Conservation (phyloP, 92 coral and sea anemone genomes). For the Phenganax stokvisi region DNA sequence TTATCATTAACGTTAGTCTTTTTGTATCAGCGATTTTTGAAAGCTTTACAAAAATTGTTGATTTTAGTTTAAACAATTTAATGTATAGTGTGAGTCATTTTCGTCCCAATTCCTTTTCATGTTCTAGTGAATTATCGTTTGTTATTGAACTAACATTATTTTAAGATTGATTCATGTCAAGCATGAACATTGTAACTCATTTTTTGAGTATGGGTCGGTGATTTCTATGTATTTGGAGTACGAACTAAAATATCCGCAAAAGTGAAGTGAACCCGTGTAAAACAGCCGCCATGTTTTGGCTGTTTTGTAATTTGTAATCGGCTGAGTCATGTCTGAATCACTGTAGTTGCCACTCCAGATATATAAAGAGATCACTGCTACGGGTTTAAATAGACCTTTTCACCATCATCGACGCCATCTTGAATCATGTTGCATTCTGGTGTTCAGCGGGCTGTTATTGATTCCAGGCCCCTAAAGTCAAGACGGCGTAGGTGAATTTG, state of each 20-base stretch:
- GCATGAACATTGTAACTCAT: constrained; percentile 12
- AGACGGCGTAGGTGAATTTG: neutral
- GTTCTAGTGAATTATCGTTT: constrained; percentile 8
- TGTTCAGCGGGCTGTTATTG: neutral
- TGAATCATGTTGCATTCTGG: neutral
- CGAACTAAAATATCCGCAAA: too few species aligned
- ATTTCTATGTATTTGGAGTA: too few species aligned
- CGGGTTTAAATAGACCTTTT: neutral
- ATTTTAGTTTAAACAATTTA: neutral
- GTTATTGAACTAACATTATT: constrained; percentile 9
- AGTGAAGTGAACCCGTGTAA: too few species aligned
- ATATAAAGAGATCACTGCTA: too few species aligned
- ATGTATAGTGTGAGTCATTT: too few species aligned
- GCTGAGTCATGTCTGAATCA: too few species aligned
- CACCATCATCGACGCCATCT: constrained; percentile 6
- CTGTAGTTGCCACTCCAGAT: too few species aligned
- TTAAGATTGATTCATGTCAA: neutral
- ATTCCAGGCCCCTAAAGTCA: neutral
- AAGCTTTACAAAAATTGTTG: constrained; percentile 11
- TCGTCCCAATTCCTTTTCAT: neutral
- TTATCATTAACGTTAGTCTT: too few species aligned
- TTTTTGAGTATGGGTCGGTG: neutral
- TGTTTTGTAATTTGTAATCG: too few species aligned
- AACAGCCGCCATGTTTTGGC: too few species aligned
- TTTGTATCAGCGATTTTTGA: neutral